Evolutionary conservation across 2,888 invertebrate genomes (phyloP), one percentile per base, ranked within the genome.

Genomic region (Nezara viridula): DNA sequence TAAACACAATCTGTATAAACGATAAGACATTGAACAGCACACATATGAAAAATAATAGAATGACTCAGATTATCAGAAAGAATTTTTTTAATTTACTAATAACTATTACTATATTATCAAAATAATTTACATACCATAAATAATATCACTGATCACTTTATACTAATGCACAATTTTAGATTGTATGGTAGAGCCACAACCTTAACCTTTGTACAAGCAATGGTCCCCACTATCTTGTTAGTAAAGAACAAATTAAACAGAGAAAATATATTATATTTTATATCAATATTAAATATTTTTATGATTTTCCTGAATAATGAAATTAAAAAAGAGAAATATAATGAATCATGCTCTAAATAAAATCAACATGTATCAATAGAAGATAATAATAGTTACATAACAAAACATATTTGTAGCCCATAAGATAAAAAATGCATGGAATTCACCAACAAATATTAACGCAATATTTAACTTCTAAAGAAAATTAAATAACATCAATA

Each of bases 131-230:
- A 73, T 12, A 9, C 21, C 32, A 73, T 37, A 37, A 73, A 73
- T 37, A 73, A 73, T 73, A 73, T 37, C 19, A 73, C 7, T 6
- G 37, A 19, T 73, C 37, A 73, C 21, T 73, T 60, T 37, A 73
- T 73, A 32, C 66, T 37, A 73, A 73, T 73, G 32, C 19, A 73
- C 32, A 73, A 73, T 19, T 73, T 37, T 73, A 37, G 19, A 19
- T 73, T 60, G 32, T 27, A 60, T 60, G 6, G 32, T 73, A 32
- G 66, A 73, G 37, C 32, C 66, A 73, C 27, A 60, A 60, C 66
- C 32, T 21, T 37, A 73, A 73, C 66, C 0, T 73, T 73, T 73
- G 66, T 73, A 73, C 66, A 73, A 73, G 66, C 66, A 73, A 73
- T 73, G 66, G 66, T 73, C 66, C 66, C 66, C 66, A 37, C 66